Base-by-base conservation (phyloP, 2,797 vertebrate genomes). In the Anomalospiza imberbis region DNA sequence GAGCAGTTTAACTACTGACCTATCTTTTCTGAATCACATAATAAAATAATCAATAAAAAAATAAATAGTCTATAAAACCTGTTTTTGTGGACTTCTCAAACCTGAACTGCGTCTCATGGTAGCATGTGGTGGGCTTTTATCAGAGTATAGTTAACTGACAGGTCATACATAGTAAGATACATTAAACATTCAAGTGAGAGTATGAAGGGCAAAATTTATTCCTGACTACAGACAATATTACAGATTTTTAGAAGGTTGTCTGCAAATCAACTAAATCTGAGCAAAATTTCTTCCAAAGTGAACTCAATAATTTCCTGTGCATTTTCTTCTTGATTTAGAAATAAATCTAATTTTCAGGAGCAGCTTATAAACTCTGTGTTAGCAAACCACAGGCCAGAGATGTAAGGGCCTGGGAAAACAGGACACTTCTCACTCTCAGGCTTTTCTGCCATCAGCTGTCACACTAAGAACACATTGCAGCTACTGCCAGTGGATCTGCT, bases 261-360 rank as follows among this genome's bases (percentile, higher is more conserved):
- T 88, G 24, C 53, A 55, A 65, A 21, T 75, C 63, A 62, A 34
- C 12, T 25, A 63, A 71, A n/a, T 48, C 45, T 47, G 29, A 65
- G 12, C 17, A 77, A 73, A 92, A 67, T 45, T 32, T 53, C 21
- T 5, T 38, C n/a, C 31, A 9, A 85, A 76, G 17, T 50, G 48
- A 60, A 13, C 17, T 70, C 29, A 17, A 5, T 0, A 44, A 38
- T 76, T 86, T 82, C 24, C 36, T 2, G 2, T 0, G 0, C 2
- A 7, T 76, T 85, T 72, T 68, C 36, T 40, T 62, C 48, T 55
- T 54, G 13, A 74, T 51, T 47, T 80, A 51, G 74, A 89, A 79
- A 58, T 62, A 18, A 58, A 76, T 17, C 20, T 40, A 12, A 38
- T 74, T 91, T 92, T 84, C n/a, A 75, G n/a, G 40, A 70, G 25